A percentile compares a stretch with the other conserved stretches of the same genome.
phyloP scores from a whole-genome alignment of 1,140 invertebrate genomes.

The Meloidogyne chitwoodi region DNA sequence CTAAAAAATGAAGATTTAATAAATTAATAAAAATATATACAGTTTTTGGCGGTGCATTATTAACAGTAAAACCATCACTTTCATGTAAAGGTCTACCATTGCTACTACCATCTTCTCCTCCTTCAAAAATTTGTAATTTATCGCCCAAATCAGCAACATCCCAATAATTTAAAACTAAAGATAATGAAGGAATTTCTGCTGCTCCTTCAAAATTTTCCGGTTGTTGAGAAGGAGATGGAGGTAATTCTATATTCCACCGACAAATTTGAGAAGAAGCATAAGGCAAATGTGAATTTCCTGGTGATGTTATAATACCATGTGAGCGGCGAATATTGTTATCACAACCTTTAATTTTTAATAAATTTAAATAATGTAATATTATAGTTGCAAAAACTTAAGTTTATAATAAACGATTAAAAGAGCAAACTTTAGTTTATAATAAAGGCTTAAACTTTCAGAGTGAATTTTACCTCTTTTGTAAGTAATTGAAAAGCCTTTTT shows the following conservation, averaged over 20 bases:
- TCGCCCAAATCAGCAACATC: conserved; percentile 17
- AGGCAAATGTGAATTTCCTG: conserved; percentile 45
- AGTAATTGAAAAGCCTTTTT: conserved; percentile 82
- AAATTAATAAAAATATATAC: not conserved
- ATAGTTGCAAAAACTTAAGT: not conserved
- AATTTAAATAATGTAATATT: not conserved
- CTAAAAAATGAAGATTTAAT: not conserved
- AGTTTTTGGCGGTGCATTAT: conserved; percentile 75
- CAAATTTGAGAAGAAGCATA: conserved; percentile 52
- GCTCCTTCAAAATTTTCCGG: not conserved
- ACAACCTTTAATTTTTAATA: conserved; percentile 36
- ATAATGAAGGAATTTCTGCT: conserved; percentile 1
- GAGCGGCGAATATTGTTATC: conserved; percentile 46
- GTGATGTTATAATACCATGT: conserved; percentile 46
- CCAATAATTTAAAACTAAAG: conserved; percentile 15
- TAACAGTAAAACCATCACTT: conserved; percentile 78
- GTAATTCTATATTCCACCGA: conserved; percentile 52
- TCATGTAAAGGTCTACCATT: conserved; percentile 80
- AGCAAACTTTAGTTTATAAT: not conserved
- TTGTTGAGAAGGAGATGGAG: conserved; percentile 22
- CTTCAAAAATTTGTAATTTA: conserved; percentile 73
- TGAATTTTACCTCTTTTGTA: conserved; percentile 71
- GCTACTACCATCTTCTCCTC: conserved; percentile 74
- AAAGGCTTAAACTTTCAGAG: too few relatives aligned
- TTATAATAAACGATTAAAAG: not conserved